Evolutionary conservation across 2,888 invertebrate genomes (phyloP), one percentile per base, ranked within the genome.

Genomic region (Epinotia brunnichana): DNA sequence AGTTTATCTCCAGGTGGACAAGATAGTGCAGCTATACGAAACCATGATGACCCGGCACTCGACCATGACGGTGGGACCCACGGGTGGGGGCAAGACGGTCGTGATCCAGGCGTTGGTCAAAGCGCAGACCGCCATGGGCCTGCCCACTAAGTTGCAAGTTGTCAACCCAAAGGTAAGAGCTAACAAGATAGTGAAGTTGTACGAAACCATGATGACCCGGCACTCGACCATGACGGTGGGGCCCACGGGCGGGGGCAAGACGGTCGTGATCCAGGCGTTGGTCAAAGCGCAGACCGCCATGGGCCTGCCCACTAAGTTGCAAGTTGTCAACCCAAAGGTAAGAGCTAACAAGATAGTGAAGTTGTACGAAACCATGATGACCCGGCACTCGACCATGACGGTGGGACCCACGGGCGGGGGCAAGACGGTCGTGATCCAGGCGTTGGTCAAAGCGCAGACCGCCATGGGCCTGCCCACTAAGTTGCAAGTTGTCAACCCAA

Each of bases 31-130:
- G 88, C 84, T 98, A 86, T 98, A 98, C 85, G 98, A 98, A 92
- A 97, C 98, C 0, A 98, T 98, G 98, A 97, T 97, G 97, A 98
- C 97, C 0, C 95, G 98, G 51, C 98, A 98, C 90, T 97, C 97
- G 66, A 95, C 96, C 3, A 98, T 98, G 98, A 87, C 98, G 75
- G 97, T 98, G 3, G 98, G 98, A 0, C 98, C 98, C 21, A 98
- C 98, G 4, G 98, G 98, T 35, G 98, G 98, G 29, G 98, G 98
- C 19, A 98, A 98, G 92, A 95, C 97, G 2, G 97, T 98, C 51
- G 96, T 98, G 44, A 95, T 98, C 75, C 94, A 96, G 79, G 95
- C 96, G 2, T 90, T 98, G 57, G 95, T 96, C 76, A 95, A 96
- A 81, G 96, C 97, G 13, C 98, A 98, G 88, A 96, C 95, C 61